Evolutionary conservation across 2,797 vertebrate species (phyloP).

Genomic region (Manis javanica): DNA sequence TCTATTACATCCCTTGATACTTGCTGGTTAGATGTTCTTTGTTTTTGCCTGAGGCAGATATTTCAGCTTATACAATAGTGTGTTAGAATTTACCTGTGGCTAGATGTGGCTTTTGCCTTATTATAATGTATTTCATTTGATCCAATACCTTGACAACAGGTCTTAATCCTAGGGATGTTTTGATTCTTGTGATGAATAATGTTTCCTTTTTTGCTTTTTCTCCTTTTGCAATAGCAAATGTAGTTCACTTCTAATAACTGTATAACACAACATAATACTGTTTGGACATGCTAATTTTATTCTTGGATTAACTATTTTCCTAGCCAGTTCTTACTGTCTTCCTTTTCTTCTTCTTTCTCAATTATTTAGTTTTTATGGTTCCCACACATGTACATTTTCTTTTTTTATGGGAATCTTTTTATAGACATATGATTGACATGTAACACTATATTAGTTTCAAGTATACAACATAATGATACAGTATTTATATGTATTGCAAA

Average conservation of each 20-base stretch:
- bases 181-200: not conserved
- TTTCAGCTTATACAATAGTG: constrained; percentile 6
- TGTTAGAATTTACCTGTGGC: constrained; percentile 11
- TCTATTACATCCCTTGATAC: not conserved
- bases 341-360: not conserved
- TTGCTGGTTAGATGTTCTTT: not conserved
- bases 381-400: not conserved
- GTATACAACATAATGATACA: not conserved
- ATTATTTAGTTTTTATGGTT: not conserved
- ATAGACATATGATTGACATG: not conserved
- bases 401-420: not conserved
- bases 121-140: constrained; percentile 8
- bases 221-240: not conserved
- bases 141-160: not conserved
- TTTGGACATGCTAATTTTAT: not conserved
- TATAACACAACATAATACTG: not conserved
- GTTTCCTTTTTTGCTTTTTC: constrained; percentile 14
- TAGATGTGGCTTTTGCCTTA: not conserved
- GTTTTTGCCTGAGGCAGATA: not conserved
- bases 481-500: not conserved
- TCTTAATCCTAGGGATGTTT: constrained; percentile 12
- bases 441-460: not conserved
- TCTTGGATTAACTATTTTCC: not conserved
- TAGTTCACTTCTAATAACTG: not conserved
- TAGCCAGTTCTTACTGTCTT: not conserved